Conservation (phyloP, 2,113 vertebrate genomes). For the Hippoglossus stenolepis region DNA sequence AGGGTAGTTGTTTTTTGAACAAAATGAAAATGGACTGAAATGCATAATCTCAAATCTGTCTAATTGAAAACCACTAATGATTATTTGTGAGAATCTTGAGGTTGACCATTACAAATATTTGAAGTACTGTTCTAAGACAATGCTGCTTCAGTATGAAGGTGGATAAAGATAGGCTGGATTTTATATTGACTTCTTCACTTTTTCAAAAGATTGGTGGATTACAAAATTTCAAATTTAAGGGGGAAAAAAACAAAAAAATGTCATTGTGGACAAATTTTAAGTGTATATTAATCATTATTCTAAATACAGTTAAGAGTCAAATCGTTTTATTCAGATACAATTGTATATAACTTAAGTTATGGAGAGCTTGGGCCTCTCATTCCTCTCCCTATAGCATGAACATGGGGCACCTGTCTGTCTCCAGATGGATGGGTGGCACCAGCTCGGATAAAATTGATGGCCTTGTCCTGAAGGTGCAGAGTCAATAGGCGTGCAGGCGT, state of each 20-base stretch:
- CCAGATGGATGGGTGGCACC: conserved; percentile 24
- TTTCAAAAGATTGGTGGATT: neutral
- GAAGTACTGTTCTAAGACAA: too few species aligned
- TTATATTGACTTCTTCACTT: too few species aligned
- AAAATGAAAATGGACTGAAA: neutral
- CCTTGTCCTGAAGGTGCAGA: conserved; percentile 11
- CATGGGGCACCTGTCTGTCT: conserved; percentile 8
- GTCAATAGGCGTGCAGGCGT: conserved; percentile 10
- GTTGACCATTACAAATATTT: neutral
- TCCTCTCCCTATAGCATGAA: neutral
- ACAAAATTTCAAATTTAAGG: neutral
- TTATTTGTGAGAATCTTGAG: neutral
- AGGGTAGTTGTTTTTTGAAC: neutral
- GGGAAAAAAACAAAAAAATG: neutral
- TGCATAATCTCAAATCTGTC: neutral
- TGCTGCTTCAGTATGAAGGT: too few species aligned
- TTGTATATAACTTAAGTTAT: neutral
- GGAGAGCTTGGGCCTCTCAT: neutral
- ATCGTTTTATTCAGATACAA: neutral
- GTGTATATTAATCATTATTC: neutral
- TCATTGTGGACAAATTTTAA: neutral
- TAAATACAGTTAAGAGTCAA: neutral
- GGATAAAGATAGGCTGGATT: too few species aligned
- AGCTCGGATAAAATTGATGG: conserved; percentile 29
- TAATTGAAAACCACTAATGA: neutral